phyloP scores from a whole-genome alignment of 2,113 vertebrate species.

The Rhinolophus ferrumequinum region DNA sequence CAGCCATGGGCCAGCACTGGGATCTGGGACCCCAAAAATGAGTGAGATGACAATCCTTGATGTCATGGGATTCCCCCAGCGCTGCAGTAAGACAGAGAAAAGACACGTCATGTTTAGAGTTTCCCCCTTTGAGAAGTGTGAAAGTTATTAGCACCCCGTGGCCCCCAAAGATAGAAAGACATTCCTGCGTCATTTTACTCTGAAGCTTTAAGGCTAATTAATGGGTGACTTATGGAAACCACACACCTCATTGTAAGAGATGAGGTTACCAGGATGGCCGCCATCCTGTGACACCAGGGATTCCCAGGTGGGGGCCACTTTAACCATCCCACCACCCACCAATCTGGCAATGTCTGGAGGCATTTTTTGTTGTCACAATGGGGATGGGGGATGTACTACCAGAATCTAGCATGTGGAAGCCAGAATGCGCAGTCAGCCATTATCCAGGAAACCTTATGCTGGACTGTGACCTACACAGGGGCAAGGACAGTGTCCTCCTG shows the following conservation, averaged over 20 bases:
- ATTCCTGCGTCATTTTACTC: background rate
- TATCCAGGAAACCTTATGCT: background rate
- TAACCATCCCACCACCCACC: background rate
- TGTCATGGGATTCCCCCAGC: background rate
- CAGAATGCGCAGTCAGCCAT: background rate
- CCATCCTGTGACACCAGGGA: background rate
- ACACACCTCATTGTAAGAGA: background rate
- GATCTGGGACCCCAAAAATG: background rate
- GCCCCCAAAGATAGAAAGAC: background rate
- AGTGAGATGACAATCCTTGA: background rate
- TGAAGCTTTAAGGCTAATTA: background rate
- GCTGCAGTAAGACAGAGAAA: background rate
- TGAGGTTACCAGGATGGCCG: background rate
- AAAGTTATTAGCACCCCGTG: background rate
- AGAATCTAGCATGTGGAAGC: background rate
- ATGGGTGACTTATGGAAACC: background rate
- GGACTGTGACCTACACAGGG: fast-evolving
- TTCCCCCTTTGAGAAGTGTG: background rate
- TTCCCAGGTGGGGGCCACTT: background rate
- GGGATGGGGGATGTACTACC: background rate
- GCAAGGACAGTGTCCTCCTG: background rate
- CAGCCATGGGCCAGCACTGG: background rate
- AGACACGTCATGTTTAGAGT: background rate
- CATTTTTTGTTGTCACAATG: background rate
- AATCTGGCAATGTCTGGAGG: background rate